Evolutionary conservation across 2,888 invertebrate species (phyloP).

Genomic region (Tipula vernalis): DNA sequence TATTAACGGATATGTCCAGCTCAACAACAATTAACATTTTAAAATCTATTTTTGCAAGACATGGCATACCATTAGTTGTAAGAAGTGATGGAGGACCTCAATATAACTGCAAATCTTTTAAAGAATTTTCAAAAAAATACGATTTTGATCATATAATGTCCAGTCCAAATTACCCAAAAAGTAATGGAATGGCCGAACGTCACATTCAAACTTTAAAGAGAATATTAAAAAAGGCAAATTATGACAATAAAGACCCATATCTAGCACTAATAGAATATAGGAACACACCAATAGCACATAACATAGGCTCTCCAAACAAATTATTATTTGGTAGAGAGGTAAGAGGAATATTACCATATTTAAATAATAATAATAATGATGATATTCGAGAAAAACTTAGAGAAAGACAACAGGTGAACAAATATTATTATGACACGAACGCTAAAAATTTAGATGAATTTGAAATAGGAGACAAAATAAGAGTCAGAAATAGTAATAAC

Average conservation of each 20-base stretch:
- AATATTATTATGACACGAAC: neutral
- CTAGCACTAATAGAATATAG: neutral
- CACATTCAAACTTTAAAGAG: too few relatives aligned
- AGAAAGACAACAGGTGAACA: neutral
- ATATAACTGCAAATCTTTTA: slow-evolving; percentile 14
- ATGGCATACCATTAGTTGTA: slow-evolving; percentile 17
- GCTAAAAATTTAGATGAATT: neutral
- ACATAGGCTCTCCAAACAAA: slow-evolving; percentile 12
- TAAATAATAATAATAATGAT: neutral
- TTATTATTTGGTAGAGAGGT: neutral
- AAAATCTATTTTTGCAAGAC: slow-evolving; percentile 18
- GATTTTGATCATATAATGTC: slow-evolving; percentile 17
- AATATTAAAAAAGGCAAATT: neutral
- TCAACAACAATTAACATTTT: slow-evolving; percentile 13
- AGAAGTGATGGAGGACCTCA: slow-evolving; percentile 13
- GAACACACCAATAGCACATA: neutral
- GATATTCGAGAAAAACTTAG: neutral
- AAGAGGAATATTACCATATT: neutral
- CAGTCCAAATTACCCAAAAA: neutral
- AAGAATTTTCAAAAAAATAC: slow-evolving; percentile 16
- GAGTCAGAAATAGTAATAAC: neutral
- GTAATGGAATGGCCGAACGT: too few relatives aligned
- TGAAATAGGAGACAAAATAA: too few relatives aligned
- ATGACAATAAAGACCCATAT: neutral
- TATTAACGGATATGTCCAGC: slow-evolving; percentile 12